Percentiles rank a stretch among this genome's conserved stretches.
phyloP scores from a whole-genome alignment of 2,797 vertebrate species.

The Sebastes flavidus region DNA sequence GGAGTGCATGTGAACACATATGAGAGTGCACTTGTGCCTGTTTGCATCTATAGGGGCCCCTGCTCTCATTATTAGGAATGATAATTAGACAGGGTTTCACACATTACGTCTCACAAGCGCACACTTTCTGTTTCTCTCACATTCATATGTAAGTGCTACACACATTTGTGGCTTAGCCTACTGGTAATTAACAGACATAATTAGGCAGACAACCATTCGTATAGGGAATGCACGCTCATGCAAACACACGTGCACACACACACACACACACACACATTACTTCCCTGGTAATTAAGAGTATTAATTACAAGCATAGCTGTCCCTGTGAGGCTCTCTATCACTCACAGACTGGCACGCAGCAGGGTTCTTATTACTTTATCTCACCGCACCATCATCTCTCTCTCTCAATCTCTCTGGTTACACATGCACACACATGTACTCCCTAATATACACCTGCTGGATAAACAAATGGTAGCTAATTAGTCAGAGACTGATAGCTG shows the following conservation, averaged over 20 bases:
- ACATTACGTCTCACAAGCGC: slow-evolving; percentile 23
- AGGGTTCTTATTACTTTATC: slow-evolving; percentile 75
- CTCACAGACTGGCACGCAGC: slow-evolving; percentile 76
- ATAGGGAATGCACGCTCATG: slow-evolving; percentile 64
- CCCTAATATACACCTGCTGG: slow-evolving; percentile 62
- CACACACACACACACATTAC: slow-evolving; percentile 50
- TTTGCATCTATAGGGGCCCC: slow-evolving; percentile 49
- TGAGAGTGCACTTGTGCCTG: not conserved
- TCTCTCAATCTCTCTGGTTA: slow-evolving; percentile 34
- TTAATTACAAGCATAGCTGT: slow-evolving; percentile 82
- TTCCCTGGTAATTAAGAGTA: slow-evolving; percentile 80
- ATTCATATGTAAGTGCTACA: slow-evolving; percentile 25
- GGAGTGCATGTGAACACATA: slow-evolving; percentile 6
- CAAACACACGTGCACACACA: slow-evolving; percentile 19
- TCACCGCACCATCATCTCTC: slow-evolving; percentile 58
- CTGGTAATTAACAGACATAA: slow-evolving; percentile 81
- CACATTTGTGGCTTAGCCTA: slow-evolving; percentile 64
- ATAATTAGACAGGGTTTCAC: slow-evolving; percentile 69
- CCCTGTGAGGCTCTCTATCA: slow-evolving; percentile 78
- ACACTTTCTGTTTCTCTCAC: slow-evolving; percentile 16
- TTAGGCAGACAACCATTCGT: slow-evolving; percentile 76
- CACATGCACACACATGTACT: slow-evolving; percentile 46
- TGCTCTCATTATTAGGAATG: slow-evolving; percentile 54
- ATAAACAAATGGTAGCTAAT: slow-evolving; percentile 69
- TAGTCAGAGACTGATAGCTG: slow-evolving; percentile 65